Conservation (phyloP, 2,113 vertebrate genomes). For the Ifrita kowaldi region DNA sequence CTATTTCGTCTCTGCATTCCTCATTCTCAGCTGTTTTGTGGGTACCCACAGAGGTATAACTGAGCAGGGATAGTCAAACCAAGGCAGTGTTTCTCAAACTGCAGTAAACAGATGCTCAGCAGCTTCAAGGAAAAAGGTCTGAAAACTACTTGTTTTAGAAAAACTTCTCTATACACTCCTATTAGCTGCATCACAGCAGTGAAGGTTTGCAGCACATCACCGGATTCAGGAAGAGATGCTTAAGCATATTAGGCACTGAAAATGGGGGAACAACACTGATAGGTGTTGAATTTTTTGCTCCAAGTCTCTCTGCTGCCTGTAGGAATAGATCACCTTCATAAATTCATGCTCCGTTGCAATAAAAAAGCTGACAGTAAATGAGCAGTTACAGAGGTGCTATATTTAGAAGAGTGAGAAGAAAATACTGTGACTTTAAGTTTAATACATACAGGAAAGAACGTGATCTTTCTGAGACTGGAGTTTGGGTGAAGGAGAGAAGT, state of each 20-base stretch:
- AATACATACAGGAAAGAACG: neutral
- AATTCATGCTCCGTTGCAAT: neutral
- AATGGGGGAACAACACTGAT: neutral
- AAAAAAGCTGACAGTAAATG: neutral
- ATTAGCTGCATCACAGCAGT: neutral
- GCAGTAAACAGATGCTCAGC: neutral
- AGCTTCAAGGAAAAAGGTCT: neutral
- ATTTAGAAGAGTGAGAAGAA: neutral
- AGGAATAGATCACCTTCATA: neutral
- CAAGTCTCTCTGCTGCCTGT: neutral
- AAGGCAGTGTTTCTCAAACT: neutral
- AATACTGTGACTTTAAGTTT: neutral
- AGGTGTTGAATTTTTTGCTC: neutral
- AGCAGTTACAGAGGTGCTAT: neutral
- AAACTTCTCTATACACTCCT: neutral
- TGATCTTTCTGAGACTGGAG: neutral
- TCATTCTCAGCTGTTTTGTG: neutral
- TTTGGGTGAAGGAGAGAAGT: neutral
- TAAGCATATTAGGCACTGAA: neutral
- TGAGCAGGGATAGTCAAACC: neutral
- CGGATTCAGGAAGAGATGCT: neutral
- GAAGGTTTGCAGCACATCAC: neutral
- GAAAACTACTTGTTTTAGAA: neutral
- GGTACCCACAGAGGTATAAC: neutral
- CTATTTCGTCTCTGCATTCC: neutral